Evolutionary conservation across 1,140 invertebrate genomes (phyloP).

Genomic region (Oreohelix idahoensis): DNA sequence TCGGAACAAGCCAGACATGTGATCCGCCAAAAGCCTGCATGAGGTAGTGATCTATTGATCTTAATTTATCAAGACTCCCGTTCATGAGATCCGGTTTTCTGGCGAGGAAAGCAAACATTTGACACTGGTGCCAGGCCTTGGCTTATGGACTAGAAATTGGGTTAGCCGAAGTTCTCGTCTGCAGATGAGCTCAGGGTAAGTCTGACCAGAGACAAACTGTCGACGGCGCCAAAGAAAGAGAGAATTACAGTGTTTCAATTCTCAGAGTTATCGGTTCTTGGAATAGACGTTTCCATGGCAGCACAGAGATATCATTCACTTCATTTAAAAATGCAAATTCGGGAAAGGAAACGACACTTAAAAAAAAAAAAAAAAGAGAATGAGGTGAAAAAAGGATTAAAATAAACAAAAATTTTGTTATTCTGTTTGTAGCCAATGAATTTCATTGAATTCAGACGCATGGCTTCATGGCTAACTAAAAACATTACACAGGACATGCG

Average conservation of each 20-base stretch:
- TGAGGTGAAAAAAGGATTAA: no score
- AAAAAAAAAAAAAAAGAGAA: no score
- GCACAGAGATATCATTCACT: neutral
- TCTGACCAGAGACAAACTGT: neutral
- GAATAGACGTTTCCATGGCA: neutral
- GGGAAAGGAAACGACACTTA: no score
- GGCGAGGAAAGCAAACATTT: constrained; percentile 23
- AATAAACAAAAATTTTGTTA: no score
- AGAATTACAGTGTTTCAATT: neutral
- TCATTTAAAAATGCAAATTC: neutral
- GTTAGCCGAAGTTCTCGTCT: neutral
- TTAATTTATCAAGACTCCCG: constrained; percentile 15
- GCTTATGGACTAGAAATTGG: constrained; percentile 11
- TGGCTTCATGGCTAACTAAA: no score
- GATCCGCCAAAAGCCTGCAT: neutral
- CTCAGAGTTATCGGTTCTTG: neutral
- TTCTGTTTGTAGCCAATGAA: no score
- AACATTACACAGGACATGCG: no score
- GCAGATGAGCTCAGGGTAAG: neutral
- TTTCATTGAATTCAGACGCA: no score
- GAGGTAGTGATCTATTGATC: constrained; percentile 16
- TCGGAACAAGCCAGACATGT: neutral
- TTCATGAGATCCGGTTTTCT: neutral
- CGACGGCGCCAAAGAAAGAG: neutral
- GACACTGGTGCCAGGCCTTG: neutral